Conservation (phyloP, 2,888 invertebrate genomes). For the Drosophila emarginata region DNA sequence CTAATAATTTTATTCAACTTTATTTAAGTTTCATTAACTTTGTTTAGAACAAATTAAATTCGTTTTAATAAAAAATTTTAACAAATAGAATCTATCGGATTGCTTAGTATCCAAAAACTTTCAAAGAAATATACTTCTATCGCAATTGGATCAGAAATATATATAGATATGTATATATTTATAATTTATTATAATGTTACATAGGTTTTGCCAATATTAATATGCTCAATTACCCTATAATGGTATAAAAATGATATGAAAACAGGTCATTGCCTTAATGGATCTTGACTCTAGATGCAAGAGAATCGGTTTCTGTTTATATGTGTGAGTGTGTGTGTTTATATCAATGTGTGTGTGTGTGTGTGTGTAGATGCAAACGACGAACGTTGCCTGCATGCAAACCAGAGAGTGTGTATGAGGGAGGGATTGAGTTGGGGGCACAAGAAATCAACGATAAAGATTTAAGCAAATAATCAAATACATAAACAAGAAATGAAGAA, state of each 20-base stretch:
- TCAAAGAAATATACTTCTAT: too few relatives aligned
- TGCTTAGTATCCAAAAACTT: too few relatives aligned
- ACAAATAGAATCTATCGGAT: too few relatives aligned
- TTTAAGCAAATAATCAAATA: conserved; percentile 77
- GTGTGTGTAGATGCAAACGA: conserved; percentile 61
- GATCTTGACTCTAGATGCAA: conserved; percentile 55
- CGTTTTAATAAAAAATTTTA: too few relatives aligned
- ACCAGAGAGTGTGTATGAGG: conserved; percentile 26
- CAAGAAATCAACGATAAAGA: conserved; percentile 74
- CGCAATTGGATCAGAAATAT: too few relatives aligned
- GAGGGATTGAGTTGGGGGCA: conserved; percentile 13
- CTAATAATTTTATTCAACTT: too few relatives aligned
- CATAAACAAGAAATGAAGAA: conserved; percentile 58
- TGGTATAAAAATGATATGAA: conserved; percentile 68
- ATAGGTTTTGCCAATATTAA: not conserved
- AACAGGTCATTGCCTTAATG: conserved; percentile 81
- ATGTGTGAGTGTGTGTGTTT: conserved; percentile 3
- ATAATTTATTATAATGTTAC: too few relatives aligned
- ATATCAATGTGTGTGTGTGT: conserved; percentile 15
- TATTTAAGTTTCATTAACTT: too few relatives aligned
- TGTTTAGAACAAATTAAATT: too few relatives aligned
- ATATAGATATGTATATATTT: too few relatives aligned
- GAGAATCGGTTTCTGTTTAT: conserved; percentile 25
- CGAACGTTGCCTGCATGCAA: conserved; percentile 69
- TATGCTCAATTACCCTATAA: not conserved